phyloP scores from a whole-genome alignment of 2,113 vertebrate genomes.

The Casuarius casuarius region DNA sequence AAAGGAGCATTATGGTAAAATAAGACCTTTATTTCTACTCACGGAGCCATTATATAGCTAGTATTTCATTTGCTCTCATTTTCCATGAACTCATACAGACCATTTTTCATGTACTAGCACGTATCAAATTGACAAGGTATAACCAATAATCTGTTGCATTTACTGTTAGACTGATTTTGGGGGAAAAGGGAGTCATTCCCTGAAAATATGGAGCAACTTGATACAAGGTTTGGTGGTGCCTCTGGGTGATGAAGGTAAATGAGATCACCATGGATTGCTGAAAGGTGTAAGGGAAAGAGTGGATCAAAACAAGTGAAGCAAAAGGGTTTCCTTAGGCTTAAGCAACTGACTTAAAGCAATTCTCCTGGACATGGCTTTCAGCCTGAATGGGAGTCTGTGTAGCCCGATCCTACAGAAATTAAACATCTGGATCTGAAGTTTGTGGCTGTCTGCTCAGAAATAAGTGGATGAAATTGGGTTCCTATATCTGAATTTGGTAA shows the following conservation, averaged over 20 bases:
- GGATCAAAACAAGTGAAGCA: neutral
- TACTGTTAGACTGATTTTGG: neutral
- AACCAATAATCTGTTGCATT: neutral
- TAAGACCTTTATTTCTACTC: conserved; percentile 3
- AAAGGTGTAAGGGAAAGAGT: neutral
- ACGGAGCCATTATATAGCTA: neutral
- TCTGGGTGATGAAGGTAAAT: neutral
- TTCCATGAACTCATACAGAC: neutral
- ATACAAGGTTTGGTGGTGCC: neutral
- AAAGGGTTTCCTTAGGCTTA: neutral
- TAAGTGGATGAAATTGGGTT: neutral
- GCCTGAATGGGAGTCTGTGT: accelerated
- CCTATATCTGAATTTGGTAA: neutral
- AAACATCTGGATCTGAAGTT: neutral
- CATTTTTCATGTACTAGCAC: neutral
- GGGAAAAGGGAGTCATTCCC: neutral
- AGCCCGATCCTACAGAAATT: neutral
- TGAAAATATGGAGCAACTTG: neutral
- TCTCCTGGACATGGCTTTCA: neutral
- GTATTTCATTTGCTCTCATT: neutral
- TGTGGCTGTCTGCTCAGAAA: neutral
- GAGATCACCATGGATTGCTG: neutral
- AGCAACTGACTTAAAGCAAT: neutral
- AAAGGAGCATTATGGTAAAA: conserved; percentile 13
- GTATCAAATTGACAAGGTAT: neutral